Evolutionary conservation across 1,140 invertebrate genomes (phyloP).

Genomic region (Eciton burchellii): DNA sequence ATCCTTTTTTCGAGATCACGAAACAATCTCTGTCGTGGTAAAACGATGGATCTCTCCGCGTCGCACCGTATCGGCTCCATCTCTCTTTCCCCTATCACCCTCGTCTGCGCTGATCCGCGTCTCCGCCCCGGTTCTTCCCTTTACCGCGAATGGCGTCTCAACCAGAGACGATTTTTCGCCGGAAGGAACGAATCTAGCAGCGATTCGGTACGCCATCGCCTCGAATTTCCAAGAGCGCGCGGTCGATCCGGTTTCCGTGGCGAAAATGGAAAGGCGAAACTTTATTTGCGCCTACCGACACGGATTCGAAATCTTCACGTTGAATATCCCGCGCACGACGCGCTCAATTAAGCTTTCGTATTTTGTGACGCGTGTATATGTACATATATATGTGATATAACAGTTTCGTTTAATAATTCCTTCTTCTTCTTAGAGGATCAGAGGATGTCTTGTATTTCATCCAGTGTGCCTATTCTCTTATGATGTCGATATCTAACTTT

Average conservation of each 20-base stretch:
- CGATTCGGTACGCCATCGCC: constrained; percentile 5
- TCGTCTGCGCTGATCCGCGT: constrained; percentile 2
- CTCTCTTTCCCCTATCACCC: not conserved
- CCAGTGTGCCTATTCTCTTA: too few relatives aligned
- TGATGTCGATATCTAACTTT: too few relatives aligned
- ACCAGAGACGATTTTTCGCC: constrained; percentile 62
- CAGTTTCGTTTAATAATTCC: not conserved
- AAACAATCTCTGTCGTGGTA: constrained; percentile 53
- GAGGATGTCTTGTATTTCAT: too few relatives aligned
- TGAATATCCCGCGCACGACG: constrained; percentile 14
- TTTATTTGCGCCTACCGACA: constrained; percentile 48
- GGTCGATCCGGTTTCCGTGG: constrained; percentile 41
- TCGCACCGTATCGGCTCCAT: constrained; percentile 37
- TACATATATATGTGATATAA: not conserved
- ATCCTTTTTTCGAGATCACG: constrained; percentile 46
- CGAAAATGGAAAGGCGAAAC: constrained; percentile 55
- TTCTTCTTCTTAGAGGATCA: too few relatives aligned
- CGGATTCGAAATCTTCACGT: constrained; percentile 38
- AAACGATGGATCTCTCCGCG: constrained; percentile 43
- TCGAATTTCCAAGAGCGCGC: constrained; percentile 44
- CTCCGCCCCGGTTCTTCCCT: constrained; percentile 42
- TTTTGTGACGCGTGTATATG: not conserved
- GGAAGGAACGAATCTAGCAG: constrained; percentile 59
- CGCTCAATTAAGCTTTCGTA: not conserved
- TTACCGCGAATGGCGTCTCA: constrained; percentile 44